Base-by-base conservation (phyloP, 2,797 vertebrate species). In the Vireo griseus region DNA sequence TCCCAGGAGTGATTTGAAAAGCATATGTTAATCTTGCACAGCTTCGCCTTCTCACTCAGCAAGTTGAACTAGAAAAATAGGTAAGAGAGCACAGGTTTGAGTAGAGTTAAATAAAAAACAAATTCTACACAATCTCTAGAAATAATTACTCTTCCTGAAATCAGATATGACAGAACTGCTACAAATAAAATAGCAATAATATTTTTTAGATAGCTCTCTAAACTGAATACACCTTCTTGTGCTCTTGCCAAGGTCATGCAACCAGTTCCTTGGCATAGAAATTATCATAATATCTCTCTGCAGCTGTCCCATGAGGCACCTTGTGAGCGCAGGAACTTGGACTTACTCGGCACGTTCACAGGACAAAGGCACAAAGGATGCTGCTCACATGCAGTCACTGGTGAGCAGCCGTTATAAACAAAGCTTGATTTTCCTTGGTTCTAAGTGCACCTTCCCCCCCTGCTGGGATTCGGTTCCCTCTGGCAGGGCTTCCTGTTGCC, bases 21-120 rank as follows among this genome's bases (percentile, higher is more conserved):
- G 65, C 42, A 18, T 6, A 4, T 10, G 13, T 69, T 10, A 2
- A 48, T 61, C 82, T 63, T 76, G 44, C 33, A 80, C 80, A 88
- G 47, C 69, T 92, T 85, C 89, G 51, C 44, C 42, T 92, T 84
- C 26, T 88, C 81, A 29, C 22, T 66, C 58, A 6, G 17, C 59
- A 76, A 59, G 77, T 11, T 84, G 54, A 95, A 83, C 62, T 29
- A 52, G 40, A 81, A 91, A 91, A 39, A 77, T 0, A 65, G 20
- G 24, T 40, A 74, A 88, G 37, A 68, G 12, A 51, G 16, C 35
- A 83, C 13, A 67, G 6, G 11, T 88, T 65, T 25, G 18, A 51
- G 22, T 0, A 16, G 13, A 68, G 10, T n/a, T 35, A 48, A 73
- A 6, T 61, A 82, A 63, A 25, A 77, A 88, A 52, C 6, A 33